Evolutionary conservation across 2,888 invertebrate species (phyloP), one percentile per base, ranked within the genome.

Genomic region (Metalampra italica): DNA sequence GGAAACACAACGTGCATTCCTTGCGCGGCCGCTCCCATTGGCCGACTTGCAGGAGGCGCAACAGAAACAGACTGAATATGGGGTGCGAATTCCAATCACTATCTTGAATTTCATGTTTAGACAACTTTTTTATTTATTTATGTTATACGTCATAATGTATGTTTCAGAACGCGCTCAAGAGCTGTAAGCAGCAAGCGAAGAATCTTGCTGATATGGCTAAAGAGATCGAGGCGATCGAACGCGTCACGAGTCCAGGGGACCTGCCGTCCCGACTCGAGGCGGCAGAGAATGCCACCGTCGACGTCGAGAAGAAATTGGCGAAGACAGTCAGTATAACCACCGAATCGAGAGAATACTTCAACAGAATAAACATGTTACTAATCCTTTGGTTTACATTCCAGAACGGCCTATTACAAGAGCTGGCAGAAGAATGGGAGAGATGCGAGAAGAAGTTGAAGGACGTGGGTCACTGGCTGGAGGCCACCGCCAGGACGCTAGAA

Each of bases 351-450:
- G 22, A 45, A n/a, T 36, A 37, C 9, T 13, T 32, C 7, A 5
- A 34, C 32, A 32, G 7, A 14, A 9, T 5, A 41, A 34, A 15
- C 9, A 39, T 15, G n/a, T 34, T 37, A 29, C 12, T 29, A 32
- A 41, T 34, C 14, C 49, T 45, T 53, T 50, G 50, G 50, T 55
- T 51, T 43, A 56, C 59, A 59, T 91, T 91, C 55, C 82, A 96
- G 96, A 95, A 95, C 75, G 94, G 96, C 42, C 86, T 97, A 62
- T 91, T 98, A 52, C 96, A 96, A 91, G 98, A 98, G 86, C 93
- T 97, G 46, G 94, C 95, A 43, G 97, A 97, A 77, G 97, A 98
- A 89, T 98, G 98, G 96, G 97, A 97, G 76, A 96, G 98, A 80
- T 98, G 97, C 83, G 97, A 98, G 82, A 95, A 93, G 78, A 98